A percentile compares a stretch with the other conserved stretches of the same genome.
Evolutionary conservation across 1,140 invertebrate genomes (phyloP).

Genomic region (Stratiolaelaps scimitus): DNA sequence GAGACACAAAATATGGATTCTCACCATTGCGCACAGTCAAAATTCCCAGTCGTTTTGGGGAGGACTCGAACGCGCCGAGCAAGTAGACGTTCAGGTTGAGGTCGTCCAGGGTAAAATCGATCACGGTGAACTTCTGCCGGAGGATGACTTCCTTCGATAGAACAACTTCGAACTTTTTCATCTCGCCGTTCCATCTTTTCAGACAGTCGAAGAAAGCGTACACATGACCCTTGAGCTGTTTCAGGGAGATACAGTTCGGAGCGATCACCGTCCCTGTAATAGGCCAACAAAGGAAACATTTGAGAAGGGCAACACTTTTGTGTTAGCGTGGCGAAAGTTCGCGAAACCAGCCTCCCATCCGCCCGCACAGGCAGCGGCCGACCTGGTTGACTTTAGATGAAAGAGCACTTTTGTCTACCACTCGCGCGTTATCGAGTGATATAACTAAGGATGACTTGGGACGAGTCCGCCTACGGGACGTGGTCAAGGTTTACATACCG

Average conservation of each 20-base stretch:
- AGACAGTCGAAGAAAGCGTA: background rate
- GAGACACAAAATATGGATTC: background rate
- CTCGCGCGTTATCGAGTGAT: too few relatives aligned
- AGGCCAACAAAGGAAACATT: too few relatives aligned
- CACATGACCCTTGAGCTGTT: slow-evolving; percentile 8
- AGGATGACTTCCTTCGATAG: background rate
- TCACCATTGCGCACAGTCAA: background rate
- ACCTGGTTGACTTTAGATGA: too few relatives aligned
- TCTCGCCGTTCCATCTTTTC: slow-evolving; percentile 12
- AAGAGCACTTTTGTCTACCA: too few relatives aligned
- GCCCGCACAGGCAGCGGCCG: too few relatives aligned
- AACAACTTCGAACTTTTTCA: slow-evolving; percentile 7
- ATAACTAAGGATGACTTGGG: too few relatives aligned
- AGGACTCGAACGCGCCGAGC: background rate
- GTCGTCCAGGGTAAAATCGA: slow-evolving; percentile 1
- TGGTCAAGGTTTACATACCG: too few relatives aligned
- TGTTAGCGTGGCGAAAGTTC: too few relatives aligned
- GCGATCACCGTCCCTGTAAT: background rate
- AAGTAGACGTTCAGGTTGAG: background rate
- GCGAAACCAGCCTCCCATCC: too few relatives aligned
- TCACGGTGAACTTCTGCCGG: background rate
- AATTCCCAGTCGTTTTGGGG: background rate
- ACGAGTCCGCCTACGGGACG: too few relatives aligned
- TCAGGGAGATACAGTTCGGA: slow-evolving; percentile 1
- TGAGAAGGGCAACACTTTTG: too few relatives aligned